A percentile compares a stretch with the other conserved stretches of the same genome.
Conservation (phyloP, 2,888 invertebrate genomes). For the Mamestra brassicae region DNA sequence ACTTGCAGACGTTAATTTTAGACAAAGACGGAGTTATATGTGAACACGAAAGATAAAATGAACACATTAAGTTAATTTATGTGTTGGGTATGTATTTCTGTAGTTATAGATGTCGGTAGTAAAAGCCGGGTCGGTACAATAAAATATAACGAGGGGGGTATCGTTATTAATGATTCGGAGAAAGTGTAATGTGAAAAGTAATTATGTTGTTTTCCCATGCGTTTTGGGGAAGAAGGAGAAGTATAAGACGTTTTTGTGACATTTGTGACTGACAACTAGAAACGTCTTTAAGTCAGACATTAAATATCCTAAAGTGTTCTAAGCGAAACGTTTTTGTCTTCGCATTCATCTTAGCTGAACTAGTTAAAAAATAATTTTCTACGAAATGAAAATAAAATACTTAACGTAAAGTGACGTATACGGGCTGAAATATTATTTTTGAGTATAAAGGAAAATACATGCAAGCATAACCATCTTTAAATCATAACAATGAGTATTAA, state of each 20-base stretch:
- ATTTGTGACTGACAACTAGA: neutral
- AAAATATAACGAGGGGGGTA: slow-evolving; percentile 56
- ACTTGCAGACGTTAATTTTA: slow-evolving; percentile 82
- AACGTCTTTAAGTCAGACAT: neutral
- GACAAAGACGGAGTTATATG: slow-evolving; percentile 77
- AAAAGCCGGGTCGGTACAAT: slow-evolving; percentile 48
- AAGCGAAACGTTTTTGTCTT: neutral
- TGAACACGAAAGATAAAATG: slow-evolving; percentile 76
- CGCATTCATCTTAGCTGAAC: neutral
- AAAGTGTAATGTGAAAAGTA: slow-evolving; percentile 46
- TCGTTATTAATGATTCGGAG: slow-evolving; percentile 53
- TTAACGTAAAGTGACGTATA: neutral
- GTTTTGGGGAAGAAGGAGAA: slow-evolving; percentile 17
- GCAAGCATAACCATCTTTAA: slow-evolving; percentile 13
- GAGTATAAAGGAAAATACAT: neutral
- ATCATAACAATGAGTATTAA: slow-evolving; percentile 35
- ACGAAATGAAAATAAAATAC: neutral
- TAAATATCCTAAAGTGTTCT: neutral
- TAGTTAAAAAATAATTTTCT: neutral
- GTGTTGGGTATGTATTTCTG: slow-evolving; percentile 72
- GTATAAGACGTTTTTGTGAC: neutral
- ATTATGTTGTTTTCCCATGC: slow-evolving; percentile 33
- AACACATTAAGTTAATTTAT: slow-evolving; percentile 83
- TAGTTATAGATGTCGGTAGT: slow-evolving; percentile 57
- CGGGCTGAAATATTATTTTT: neutral